These are phyloP conservation scores for Oxygymnocypris stewartii DNA, from an alignment of 2,113 vertebrate genomes.

Conservation along the genomic window DNA sequence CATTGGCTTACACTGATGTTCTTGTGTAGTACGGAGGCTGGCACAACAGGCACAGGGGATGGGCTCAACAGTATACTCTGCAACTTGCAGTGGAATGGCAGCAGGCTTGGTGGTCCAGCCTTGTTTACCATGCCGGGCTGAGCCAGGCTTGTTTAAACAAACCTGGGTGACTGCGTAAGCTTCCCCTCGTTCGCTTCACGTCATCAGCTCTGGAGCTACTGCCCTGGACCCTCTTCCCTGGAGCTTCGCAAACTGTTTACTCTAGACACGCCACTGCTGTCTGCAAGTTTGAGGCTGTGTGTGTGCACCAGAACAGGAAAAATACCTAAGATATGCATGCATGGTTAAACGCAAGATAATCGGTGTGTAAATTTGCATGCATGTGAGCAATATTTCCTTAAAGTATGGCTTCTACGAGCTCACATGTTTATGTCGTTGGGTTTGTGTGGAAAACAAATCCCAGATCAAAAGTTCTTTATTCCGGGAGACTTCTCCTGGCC, in stretches of 20 bases:
- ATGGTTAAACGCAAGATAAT: constrained; percentile 26
- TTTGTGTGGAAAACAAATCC: constrained; percentile 2
- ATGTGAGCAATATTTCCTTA: constrained; percentile 31
- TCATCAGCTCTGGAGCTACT: constrained; percentile 66
- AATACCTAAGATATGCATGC: not conserved
- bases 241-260: constrained; percentile 54
- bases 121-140: constrained; percentile 70
- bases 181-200: constrained; percentile 60
- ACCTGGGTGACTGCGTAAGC: constrained; percentile 66
- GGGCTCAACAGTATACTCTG: not conserved
- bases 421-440: not conserved
- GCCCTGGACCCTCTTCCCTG: constrained; percentile 51
- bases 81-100: constrained; percentile 11
- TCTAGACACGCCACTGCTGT: constrained; percentile 22
- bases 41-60: constrained; percentile 4
- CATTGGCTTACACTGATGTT: not conserved
- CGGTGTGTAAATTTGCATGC: constrained; percentile 1
- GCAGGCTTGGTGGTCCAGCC: constrained; percentile 74
- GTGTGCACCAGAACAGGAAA: not conserved
- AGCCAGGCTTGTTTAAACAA: constrained; percentile 72
- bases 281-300: constrained; percentile 30
- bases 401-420: constrained; percentile 2
- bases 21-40: constrained; percentile 10
- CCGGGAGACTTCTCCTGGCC: constrained; percentile 27
- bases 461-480: constrained; percentile 41